Base-by-base conservation (phyloP, 2,797 vertebrate genomes). In the Lagorchestes hirsutus region DNA sequence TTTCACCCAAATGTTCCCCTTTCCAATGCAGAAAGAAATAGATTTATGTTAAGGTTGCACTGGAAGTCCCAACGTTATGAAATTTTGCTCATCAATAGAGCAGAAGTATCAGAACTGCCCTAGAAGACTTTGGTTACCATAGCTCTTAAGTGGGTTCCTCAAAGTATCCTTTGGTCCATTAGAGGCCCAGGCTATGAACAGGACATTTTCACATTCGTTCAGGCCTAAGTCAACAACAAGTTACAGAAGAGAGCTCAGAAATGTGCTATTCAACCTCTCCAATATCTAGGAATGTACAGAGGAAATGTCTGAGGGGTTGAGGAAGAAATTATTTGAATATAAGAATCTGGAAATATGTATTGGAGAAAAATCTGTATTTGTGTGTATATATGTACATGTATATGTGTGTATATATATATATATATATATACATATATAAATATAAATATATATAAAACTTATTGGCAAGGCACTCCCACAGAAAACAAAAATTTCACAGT, bases 201-300 rank as follows among this genome's bases (percentile, higher is more conserved):
- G 54, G 16, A 4, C 55, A 34, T 93, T 67, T 56, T 18, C 12
- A 13, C 62, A 0, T 22, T 0, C 6, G 14, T 46, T 34, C 27
- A 10, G 56, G 91, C 8, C 67, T 14, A 16, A 28, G 34, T 0
- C 11, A 50, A 13, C 12, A 9, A 0, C 0, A 31, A 11, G 4
- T n/a, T 31, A 62, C 31, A 24, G 29, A 67, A 28, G 4, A 57
- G 31, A 31, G 1, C 1, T 6, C 5, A 9, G 24, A 56, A 27
- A 52, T 0, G 0, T 5, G 28, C 13, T 59, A 27, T 29, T n/a
- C 10, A n/a, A 52, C 28, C 0, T 1, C 0, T 6, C 24, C 46
- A 0, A 5, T 57, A 67, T 90, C 27, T 22, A 2, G n/a, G 54
- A 46, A 27, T 34, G 9, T 4, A 1, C 5, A 0, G 4, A 14